A percentile compares a stretch with the other conserved stretches of the same genome.
Conservation (phyloP, 2,888 invertebrate genomes). For the Cheilosia vernalis region DNA sequence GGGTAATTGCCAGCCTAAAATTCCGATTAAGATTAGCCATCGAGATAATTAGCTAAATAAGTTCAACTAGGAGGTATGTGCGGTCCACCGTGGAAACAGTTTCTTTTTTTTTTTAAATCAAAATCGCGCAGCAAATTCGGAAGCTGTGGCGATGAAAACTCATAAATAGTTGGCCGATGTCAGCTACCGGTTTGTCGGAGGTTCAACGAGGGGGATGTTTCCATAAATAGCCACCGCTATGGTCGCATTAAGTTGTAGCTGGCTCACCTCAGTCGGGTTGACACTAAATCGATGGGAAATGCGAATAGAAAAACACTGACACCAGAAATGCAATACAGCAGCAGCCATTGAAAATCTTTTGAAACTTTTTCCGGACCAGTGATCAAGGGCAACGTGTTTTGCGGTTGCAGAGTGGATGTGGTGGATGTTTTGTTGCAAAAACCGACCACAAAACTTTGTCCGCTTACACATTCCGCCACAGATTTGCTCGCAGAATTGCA, state of each 20-base stretch:
- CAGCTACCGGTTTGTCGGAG: slow-evolving; percentile 46
- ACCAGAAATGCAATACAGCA: slow-evolving; percentile 43
- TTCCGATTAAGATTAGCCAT: slow-evolving; percentile 71
- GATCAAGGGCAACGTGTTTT: slow-evolving; percentile 83
- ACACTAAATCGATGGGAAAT: slow-evolving; percentile 72
- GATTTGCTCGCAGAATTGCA: slow-evolving; percentile 42
- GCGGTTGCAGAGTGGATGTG: background rate
- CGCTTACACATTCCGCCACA: slow-evolving; percentile 59
- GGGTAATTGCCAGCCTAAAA: slow-evolving; percentile 68
- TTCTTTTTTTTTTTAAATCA: slow-evolving; percentile 54
- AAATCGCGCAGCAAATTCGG: slow-evolving; percentile 46
- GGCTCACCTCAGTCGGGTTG: slow-evolving; percentile 57
- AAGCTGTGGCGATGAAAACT: slow-evolving; percentile 39
- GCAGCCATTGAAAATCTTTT: slow-evolving; percentile 69
- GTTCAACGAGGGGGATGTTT: slow-evolving; percentile 55
- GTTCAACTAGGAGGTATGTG: slow-evolving; percentile 27
- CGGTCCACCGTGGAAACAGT: background rate
- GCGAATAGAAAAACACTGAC: slow-evolving; percentile 55
- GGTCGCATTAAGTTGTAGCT: slow-evolving; percentile 23
- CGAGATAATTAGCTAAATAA: slow-evolving; percentile 53
- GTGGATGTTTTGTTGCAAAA: slow-evolving; percentile 50
- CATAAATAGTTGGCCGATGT: slow-evolving; percentile 39
- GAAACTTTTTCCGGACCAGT: slow-evolving; percentile 82
- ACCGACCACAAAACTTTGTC: slow-evolving; percentile 54
- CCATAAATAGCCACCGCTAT: slow-evolving; percentile 43